These are phyloP conservation scores for Lithophane ornitopus DNA, from an alignment of 2,888 invertebrate species.

Conservation along the genomic window DNA sequence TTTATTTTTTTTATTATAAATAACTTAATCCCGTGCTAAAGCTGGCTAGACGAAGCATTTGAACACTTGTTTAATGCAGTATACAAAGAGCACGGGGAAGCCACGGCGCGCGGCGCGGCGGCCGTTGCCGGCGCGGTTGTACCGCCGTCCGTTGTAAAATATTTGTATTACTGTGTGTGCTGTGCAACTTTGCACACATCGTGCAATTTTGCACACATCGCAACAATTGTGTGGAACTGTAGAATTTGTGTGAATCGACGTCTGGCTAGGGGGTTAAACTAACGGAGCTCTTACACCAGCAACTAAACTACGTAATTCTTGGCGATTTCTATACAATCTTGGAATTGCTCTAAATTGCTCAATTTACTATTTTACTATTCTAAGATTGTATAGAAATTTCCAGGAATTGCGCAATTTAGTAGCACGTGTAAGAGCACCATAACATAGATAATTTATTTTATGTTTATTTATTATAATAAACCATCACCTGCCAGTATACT, in stretches of 20 bases:
- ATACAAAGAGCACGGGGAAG: not conserved
- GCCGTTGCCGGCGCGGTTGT: not conserved
- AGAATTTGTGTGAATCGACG: not conserved
- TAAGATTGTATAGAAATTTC: no score
- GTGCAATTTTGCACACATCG: not conserved
- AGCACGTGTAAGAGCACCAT: no score
- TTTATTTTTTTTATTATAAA: not conserved
- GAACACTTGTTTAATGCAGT: not conserved
- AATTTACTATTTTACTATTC: no score
- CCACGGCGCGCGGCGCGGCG: not conserved
- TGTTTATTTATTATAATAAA: no score
- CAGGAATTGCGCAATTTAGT: no score
- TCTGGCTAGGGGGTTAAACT: not conserved
- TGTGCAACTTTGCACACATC: not conserved
- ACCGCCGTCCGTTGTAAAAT: not conserved
- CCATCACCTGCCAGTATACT: not conserved
- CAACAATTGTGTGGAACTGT: not conserved
- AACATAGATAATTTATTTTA: no score
- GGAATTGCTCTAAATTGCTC: no score
- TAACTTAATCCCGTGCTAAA: no score
- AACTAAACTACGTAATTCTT: no score
- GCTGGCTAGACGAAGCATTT: not conserved
- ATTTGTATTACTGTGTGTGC: not conserved
- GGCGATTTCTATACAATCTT: no score
- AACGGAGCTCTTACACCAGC: not conserved